Percentiles rank a stretch among this genome's conserved stretches.
phyloP scores from a whole-genome alignment of 1,140 invertebrate genomes.

The Drosophila tani region DNA sequence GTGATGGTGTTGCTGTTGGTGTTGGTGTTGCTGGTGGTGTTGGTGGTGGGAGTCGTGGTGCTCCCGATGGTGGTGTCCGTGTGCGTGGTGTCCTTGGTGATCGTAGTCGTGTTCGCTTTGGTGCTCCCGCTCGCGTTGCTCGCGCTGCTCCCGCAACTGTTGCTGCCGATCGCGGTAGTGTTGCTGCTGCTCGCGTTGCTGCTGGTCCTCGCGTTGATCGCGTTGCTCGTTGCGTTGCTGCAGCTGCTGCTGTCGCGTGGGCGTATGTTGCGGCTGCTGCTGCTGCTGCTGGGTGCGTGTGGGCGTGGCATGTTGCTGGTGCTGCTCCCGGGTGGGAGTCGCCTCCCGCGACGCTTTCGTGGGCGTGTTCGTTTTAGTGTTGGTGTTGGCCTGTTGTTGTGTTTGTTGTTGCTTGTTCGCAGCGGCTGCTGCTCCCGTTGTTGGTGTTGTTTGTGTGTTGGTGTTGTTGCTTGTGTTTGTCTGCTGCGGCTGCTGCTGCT shows the following conservation, averaged over 20 bases:
- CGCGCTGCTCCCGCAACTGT: constrained; percentile 30
- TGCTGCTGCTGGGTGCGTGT: constrained; percentile 57
- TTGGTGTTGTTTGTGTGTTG: constrained; percentile 40
- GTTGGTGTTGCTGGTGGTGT: constrained; percentile 29
- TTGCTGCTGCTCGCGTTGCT: constrained; percentile 32
- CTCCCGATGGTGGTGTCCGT: constrained; percentile 35
- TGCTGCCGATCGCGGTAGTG: constrained; percentile 42
- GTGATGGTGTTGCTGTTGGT: constrained; percentile 44
- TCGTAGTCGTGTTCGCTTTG: constrained; percentile 54
- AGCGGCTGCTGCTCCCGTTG: constrained; percentile 31
- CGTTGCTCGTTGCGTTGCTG: constrained; percentile 33
- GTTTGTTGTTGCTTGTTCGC: constrained; percentile 29
- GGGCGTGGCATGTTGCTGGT: constrained; percentile 61
- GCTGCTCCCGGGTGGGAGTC: constrained; percentile 66
- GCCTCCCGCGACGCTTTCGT: constrained; percentile 71
- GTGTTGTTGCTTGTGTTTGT: constrained; percentile 31
- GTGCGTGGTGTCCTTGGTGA: constrained; percentile 42
- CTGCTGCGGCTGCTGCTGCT: constrained; percentile 53
- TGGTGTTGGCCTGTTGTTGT: constrained; percentile 17
- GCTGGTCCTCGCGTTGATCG: constrained; percentile 33
- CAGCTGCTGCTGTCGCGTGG: constrained; percentile 44
- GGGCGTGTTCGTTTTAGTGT: constrained; percentile 60
- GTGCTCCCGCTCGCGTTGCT: constrained; percentile 45
- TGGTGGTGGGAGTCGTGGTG: constrained; percentile 42
- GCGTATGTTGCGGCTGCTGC: constrained; percentile 55